These are phyloP conservation scores for Stenichneumon culpator DNA, from an alignment of 2,888 invertebrate species.

Conservation along the genomic window DNA sequence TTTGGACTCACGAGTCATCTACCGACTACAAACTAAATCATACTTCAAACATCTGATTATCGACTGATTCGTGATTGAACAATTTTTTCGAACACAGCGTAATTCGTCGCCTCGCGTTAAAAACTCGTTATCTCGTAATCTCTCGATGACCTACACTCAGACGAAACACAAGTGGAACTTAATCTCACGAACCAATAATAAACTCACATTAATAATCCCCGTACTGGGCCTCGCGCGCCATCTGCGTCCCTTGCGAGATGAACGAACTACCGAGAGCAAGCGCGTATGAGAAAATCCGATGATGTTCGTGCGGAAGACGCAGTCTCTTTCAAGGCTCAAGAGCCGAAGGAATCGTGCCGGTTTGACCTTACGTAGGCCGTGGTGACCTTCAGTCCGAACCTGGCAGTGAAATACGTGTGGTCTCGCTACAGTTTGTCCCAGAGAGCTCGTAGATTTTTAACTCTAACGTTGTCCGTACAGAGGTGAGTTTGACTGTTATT, in stretches of 20 bases:
- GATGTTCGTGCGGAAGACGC: slow-evolving; percentile 40
- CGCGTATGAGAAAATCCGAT: slow-evolving; percentile 30
- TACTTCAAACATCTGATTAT: slow-evolving; percentile 5
- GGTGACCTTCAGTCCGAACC: slow-evolving; percentile 79
- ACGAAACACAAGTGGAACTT: neutral
- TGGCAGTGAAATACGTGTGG: slow-evolving; percentile 60
- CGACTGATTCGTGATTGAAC: neutral
- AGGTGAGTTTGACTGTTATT: slow-evolving; percentile 53
- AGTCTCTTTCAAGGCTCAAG: slow-evolving; percentile 59
- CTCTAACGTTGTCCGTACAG: slow-evolving; percentile 4
- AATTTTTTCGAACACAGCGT: neutral
- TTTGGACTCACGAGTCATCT: neutral
- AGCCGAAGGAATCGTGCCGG: slow-evolving; percentile 67
- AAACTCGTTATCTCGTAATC: neutral
- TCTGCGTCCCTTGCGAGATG: slow-evolving; percentile 48
- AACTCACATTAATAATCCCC: neutral
- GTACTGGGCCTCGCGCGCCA: slow-evolving; percentile 36
- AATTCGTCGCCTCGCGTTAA: neutral
- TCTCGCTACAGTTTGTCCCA: slow-evolving; percentile 20
- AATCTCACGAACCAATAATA: neutral
- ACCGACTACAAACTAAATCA: slow-evolving; percentile 1
- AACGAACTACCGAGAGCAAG: slow-evolving; percentile 55
- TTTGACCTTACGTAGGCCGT: slow-evolving; percentile 78
- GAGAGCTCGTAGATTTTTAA: slow-evolving; percentile 34
- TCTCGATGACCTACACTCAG: neutral